Percentiles rank a stretch among this genome's conserved stretches.
Evolutionary conservation across 2,113 vertebrate species (phyloP).

Genomic region (Amphilophus citrinellus): DNA sequence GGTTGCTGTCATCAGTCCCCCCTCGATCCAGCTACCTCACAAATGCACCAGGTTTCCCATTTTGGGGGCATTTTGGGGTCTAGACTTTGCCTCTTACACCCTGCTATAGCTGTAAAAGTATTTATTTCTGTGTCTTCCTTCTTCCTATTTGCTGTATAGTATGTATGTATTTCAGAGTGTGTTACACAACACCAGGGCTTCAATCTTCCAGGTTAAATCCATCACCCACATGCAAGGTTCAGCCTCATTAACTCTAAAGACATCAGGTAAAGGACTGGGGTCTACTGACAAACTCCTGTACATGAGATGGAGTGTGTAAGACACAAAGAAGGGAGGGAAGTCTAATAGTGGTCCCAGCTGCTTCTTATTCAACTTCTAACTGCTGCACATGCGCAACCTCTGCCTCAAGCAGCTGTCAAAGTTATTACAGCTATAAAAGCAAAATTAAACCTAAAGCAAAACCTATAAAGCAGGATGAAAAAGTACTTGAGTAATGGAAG

Average conservation of each 20-base stretch:
- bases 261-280: constrained; percentile 31
- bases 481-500: not conserved
- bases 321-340: constrained; percentile 46
- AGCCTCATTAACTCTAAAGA: constrained; percentile 59
- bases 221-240: constrained; percentile 13
- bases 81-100: rapidly evolving
- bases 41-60: not conserved
- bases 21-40: not conserved
- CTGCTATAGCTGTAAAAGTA: not conserved
- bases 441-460: constrained; percentile 17
- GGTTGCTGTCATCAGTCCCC: not conserved
- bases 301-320: constrained; percentile 8
- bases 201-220: not conserved
- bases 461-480: not conserved
- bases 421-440: constrained; percentile 29
- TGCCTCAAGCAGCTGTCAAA: constrained; percentile 65
- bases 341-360: constrained; percentile 69
- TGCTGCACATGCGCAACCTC: constrained; percentile 50
- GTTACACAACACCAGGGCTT: constrained; percentile 26
- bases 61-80: not conserved
- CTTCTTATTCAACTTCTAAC: constrained; percentile 67
- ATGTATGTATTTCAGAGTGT: not conserved
- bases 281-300: constrained; percentile 27
- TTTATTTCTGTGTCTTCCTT: not conserved
- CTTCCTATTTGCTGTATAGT: constrained; percentile 10